Evolutionary conservation across 1,140 invertebrate species (phyloP).

Genomic region (Drosophila sechellia): DNA sequence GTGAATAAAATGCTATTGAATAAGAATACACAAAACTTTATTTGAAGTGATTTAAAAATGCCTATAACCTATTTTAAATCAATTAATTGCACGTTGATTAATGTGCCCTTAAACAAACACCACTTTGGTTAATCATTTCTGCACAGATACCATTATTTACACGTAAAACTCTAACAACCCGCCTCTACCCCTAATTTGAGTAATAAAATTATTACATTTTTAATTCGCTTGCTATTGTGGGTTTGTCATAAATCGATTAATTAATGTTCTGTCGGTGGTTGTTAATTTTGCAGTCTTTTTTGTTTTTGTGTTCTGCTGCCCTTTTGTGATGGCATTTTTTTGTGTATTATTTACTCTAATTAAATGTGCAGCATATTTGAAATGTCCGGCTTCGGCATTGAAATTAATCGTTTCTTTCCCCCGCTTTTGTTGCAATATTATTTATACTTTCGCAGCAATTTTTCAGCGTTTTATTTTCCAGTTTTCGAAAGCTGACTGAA

Average conservation of each 20-base stretch:
- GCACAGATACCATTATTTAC: neutral
- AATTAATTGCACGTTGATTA: neutral
- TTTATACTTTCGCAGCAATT: constrained; percentile 18
- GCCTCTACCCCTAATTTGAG: constrained; percentile 5
- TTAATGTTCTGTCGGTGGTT: constrained; percentile 34
- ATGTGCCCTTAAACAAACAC: neutral
- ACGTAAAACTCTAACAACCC: neutral
- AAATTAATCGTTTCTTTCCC: constrained; percentile 46
- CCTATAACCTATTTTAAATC: neutral
- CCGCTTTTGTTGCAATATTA: constrained; percentile 15
- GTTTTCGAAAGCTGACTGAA: constrained; percentile 27
- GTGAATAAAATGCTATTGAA: neutral
- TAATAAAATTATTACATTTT: constrained; percentile 36
- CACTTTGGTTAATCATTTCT: neutral
- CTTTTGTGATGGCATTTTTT: neutral
- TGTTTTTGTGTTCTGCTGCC: neutral
- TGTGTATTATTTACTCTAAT: constrained; percentile 35
- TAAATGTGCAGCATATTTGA: constrained; percentile 66
- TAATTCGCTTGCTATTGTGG: constrained; percentile 21
- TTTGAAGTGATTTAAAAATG: neutral
- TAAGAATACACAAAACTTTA: too few species aligned
- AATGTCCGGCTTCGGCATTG: constrained; percentile 44
- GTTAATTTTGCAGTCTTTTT: constrained; percentile 16
- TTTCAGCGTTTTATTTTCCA: constrained; percentile 7
- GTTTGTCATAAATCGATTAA: constrained; percentile 60